phyloP scores from a whole-genome alignment of 2,113 vertebrate species.

The Panthera tigris region DNA sequence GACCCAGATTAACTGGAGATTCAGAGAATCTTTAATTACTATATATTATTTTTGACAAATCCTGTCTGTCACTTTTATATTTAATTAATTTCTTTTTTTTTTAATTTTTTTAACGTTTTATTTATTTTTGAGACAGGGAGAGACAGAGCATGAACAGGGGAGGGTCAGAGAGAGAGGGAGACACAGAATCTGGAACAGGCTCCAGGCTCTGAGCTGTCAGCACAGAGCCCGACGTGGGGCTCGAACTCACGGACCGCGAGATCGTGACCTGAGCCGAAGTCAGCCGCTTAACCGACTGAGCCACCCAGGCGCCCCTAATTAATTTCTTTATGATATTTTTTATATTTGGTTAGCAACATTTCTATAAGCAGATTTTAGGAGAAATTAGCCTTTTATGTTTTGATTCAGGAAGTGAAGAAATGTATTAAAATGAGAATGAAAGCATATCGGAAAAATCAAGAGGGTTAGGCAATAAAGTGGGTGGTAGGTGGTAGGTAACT shows the following conservation, averaged over 20 bases:
- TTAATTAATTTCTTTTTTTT: not conserved
- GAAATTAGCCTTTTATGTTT: constrained; percentile 31
- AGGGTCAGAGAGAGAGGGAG: no score
- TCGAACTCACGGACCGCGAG: no score
- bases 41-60: not conserved
- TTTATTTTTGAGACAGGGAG: no score
- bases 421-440: not conserved
- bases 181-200: no score
- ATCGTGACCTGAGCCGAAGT: no score
- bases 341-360: not conserved
- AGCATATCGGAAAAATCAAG: not conserved
- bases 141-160: no score
- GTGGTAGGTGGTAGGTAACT: not conserved
- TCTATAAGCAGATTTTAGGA: not conserved
- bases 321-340: not conserved
- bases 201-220: no score
- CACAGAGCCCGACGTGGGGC: no score
- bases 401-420: not conserved
- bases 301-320: not conserved
- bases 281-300: fast-evolving
- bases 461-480: not conserved
- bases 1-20: not conserved
- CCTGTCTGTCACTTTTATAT: not conserved
- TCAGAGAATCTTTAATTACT: not conserved
- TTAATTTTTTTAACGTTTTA: no score